These are phyloP conservation scores for Cnemophilus loriae DNA, from an alignment of 2,113 vertebrate genomes.

Conservation along the genomic window DNA sequence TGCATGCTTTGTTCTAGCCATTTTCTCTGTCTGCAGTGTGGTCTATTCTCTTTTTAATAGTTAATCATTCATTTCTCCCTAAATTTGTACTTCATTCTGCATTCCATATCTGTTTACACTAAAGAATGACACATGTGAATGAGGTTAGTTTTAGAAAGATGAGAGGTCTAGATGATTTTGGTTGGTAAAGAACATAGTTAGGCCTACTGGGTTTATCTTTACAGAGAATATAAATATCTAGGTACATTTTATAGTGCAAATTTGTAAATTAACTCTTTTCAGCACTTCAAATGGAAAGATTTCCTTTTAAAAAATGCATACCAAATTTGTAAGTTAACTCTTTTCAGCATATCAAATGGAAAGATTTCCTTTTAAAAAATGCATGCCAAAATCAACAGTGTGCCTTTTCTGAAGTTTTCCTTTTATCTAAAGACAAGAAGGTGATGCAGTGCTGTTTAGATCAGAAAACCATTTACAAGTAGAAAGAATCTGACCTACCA, in stretches of 20 bases:
- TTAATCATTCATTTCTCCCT: background rate
- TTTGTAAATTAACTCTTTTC: background rate
- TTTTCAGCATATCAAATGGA: background rate
- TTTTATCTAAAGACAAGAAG: background rate
- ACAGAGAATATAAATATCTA: background rate
- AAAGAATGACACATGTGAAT: background rate
- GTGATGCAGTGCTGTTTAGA: background rate
- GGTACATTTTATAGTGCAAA: background rate
- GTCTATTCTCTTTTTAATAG: background rate
- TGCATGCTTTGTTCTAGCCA: background rate
- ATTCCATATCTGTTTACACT: background rate
- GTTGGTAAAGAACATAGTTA: background rate
- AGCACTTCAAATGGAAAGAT: background rate
- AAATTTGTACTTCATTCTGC: background rate
- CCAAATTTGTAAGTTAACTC: background rate
- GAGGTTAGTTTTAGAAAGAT: background rate
- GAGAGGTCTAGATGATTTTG: background rate
- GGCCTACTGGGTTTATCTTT: background rate
- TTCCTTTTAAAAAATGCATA: background rate
- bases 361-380: background rate
- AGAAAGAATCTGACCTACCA: conserved; percentile 8
- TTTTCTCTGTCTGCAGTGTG: background rate
- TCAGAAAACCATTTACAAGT: conserved; percentile 1
- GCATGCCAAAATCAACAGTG: background rate
- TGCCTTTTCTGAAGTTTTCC: background rate